A percentile compares a stretch with the other conserved stretches of the same genome.
Evolutionary conservation across 1,140 invertebrate species (phyloP).

Genomic region (Notospermus geniculatus): DNA sequence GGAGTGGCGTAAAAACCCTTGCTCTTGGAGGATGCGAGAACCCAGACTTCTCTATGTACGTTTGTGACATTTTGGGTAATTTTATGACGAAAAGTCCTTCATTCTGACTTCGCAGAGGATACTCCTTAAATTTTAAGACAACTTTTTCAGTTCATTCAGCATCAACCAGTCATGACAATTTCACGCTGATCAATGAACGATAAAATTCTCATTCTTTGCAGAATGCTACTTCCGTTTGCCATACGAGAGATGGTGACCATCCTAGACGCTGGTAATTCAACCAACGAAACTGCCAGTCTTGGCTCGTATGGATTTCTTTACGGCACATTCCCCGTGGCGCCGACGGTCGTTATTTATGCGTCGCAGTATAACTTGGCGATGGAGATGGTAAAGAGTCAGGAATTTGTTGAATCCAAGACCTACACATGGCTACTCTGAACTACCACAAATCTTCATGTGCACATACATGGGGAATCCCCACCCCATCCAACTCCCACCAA

Average conservation of each 20-base stretch:
- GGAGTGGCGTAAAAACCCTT: too few species aligned
- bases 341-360: conserved; percentile 91
- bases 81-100: too few species aligned
- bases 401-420: background rate
- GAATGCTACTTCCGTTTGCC: conserved; percentile 80
- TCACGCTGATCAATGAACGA: too few species aligned
- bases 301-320: conserved; percentile 94
- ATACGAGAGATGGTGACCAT: conserved; percentile 78
- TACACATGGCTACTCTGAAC: too few species aligned
- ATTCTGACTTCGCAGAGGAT: too few species aligned
- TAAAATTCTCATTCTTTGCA: conserved; percentile 52
- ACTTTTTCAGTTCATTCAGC: too few species aligned
- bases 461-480: too few species aligned
- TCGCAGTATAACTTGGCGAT: conserved; percentile 81
- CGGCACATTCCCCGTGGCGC: conserved; percentile 92
- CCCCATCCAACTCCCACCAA: too few species aligned
- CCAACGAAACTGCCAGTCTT: conserved; percentile 73
- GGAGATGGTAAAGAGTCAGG: conserved; percentile 72
- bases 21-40: background rate
- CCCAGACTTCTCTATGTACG: background rate
- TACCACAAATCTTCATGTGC: too few species aligned
- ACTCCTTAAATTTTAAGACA: too few species aligned
- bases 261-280: conserved; percentile 69
- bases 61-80: background rate
- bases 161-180: too few species aligned